A percentile compares a stretch with the other conserved stretches of the same genome.
Evolutionary conservation across 2,797 vertebrate genomes (phyloP).

Genomic region (Liparis tanakae): DNA sequence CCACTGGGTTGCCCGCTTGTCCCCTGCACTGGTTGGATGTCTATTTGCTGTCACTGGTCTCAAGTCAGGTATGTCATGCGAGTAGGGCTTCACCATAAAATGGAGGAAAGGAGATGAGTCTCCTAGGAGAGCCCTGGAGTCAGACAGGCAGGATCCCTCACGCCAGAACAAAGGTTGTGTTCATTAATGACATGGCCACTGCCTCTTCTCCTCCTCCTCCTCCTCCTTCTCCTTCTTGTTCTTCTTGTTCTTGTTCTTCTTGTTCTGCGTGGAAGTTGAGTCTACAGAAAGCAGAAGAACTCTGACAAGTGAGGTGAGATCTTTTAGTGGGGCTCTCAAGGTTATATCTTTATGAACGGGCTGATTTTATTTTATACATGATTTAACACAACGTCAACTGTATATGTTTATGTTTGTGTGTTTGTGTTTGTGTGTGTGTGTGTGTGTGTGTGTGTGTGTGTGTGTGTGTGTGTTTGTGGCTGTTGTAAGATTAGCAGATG

Average conservation of each 20-base stretch:
- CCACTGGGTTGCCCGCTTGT: slow-evolving; percentile 38
- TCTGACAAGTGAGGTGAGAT: slow-evolving; percentile 62
- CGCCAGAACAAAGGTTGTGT: slow-evolving; percentile 83
- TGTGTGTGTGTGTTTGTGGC: neutral
- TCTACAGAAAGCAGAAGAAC: slow-evolving; percentile 66
- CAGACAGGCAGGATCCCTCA: slow-evolving; percentile 77
- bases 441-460: neutral
- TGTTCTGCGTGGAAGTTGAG: slow-evolving; percentile 60
- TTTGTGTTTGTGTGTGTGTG: neutral
- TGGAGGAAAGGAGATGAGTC: slow-evolving; percentile 94
- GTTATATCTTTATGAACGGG: slow-evolving; percentile 51
- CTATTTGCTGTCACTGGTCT: slow-evolving; percentile 78
- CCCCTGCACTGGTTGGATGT: slow-evolving; percentile 62
- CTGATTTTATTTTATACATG: slow-evolving; percentile 32
- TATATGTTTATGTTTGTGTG: neutral
- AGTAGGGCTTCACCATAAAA: slow-evolving; percentile 94
- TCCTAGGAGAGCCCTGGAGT: slow-evolving; percentile 82
- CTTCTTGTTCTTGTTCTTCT: slow-evolving; percentile 25
- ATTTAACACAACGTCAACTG: neutral
- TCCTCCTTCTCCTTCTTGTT: slow-evolving; percentile 12
- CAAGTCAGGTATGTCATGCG: slow-evolving; percentile 92
- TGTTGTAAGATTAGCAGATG: slow-evolving; percentile 28
- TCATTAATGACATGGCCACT: slow-evolving; percentile 51
- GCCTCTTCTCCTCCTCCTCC: slow-evolving; percentile 31
- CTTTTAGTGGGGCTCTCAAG: slow-evolving; percentile 49